Percentiles rank a stretch among this genome's conserved stretches.
These are phyloP conservation scores for Imbricaverruca yamaguchii DNA, from an alignment of 2,888 invertebrate genomes.

Conservation along the genomic window DNA sequence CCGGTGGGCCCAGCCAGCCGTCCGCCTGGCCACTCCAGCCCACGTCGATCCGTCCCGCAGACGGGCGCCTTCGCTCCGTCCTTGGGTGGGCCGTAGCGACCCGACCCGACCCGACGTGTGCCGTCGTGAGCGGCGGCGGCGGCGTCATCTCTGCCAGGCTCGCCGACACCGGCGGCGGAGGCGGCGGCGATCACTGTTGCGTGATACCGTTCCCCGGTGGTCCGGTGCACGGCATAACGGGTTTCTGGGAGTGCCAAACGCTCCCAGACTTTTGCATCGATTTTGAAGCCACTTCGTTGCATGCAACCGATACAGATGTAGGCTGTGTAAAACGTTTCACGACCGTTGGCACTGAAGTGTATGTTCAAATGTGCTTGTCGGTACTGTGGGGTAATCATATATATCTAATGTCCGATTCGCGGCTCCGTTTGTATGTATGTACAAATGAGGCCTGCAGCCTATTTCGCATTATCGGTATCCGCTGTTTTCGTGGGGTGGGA, in stretches of 20 bases:
- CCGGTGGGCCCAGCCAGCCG: no score
- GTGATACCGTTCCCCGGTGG: neutral
- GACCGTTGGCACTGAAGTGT: neutral
- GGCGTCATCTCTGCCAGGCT: no score
- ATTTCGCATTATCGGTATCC: neutral
- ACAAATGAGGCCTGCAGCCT: neutral
- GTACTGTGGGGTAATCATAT: neutral
- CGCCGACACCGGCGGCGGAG: no score
- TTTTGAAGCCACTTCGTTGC: neutral
- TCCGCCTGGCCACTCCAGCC: no score
- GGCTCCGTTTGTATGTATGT: neutral
- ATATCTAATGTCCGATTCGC: neutral
- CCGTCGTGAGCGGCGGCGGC: no score
- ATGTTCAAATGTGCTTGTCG: neutral
- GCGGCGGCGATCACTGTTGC: neutral
- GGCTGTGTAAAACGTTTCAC: neutral
- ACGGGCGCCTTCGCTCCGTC: no score
- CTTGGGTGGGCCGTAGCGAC: no score
- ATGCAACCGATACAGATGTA: slow-evolving; percentile 12
- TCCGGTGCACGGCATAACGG: neutral
- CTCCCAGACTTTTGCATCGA: neutral
- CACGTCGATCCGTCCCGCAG: no score
- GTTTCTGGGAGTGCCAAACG: neutral
- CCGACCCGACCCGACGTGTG: no score
- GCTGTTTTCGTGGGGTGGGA: neutral